phyloP scores from a whole-genome alignment of 2,797 vertebrate genomes.

The Pseudochirops cupreus region DNA sequence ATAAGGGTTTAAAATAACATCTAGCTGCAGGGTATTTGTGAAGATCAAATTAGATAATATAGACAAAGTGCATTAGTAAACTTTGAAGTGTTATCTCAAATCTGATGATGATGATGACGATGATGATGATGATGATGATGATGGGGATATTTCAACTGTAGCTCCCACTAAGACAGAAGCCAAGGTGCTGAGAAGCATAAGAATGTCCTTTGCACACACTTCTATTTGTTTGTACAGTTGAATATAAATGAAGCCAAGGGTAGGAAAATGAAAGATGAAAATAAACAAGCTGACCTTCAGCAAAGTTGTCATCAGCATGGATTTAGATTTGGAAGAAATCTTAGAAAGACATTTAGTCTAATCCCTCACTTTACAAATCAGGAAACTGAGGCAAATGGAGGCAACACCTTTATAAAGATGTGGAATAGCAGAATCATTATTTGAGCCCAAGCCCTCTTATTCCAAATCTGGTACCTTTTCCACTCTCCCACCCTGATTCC shows the following conservation, averaged over 20 bases:
- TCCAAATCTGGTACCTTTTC: conserved; percentile 22
- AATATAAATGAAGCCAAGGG: not conserved
- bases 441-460: not conserved
- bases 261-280: not conserved
- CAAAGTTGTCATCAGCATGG: not conserved
- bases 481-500: not conserved
- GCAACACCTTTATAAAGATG: not conserved
- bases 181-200: not conserved
- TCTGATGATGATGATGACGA: not conserved
- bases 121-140: not conserved
- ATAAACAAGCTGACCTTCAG: not conserved
- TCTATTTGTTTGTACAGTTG: not conserved
- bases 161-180: not conserved
- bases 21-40: not conserved
- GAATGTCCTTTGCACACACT: not conserved
- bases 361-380: not conserved
- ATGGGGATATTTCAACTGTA: not conserved
- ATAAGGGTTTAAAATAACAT: not conserved
- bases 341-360: not conserved
- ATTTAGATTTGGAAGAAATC: not conserved
- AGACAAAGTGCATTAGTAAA: not conserved
- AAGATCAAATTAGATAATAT: not conserved
- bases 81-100: not conserved
- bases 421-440: not conserved
- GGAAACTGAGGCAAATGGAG: not conserved